Evolutionary conservation across 2,113 vertebrate species (phyloP), one percentile per base, ranked within the genome.

Genomic region (Brachypodius melanocephalos): DNA sequence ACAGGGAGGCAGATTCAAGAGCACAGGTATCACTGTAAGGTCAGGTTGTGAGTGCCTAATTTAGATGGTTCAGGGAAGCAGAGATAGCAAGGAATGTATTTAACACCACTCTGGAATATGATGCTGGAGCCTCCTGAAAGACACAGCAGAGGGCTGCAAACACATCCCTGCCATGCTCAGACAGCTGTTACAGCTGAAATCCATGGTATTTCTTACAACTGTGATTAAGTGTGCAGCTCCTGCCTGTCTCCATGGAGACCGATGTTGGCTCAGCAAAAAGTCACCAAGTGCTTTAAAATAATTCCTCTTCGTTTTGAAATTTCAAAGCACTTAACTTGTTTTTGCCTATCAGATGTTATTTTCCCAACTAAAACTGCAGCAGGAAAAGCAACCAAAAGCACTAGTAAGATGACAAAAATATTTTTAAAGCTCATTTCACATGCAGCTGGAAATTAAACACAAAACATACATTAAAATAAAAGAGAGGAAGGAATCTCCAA

Each of bases 181-280:
- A 69, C 94, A 95, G 89, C 84, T 96, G 96, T 79, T 95, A 28
- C 71, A 88, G 85, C 88, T 89, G 80, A 94, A 96, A 96, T 89
- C 89, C 68, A 38, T 45, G 83, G 20, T 73, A 52, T 67, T 96
- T 82, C 93, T 93, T 74, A 87, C 58, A 95, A 92, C 89, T 81
- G 75, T 85, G 85, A 90, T 93, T 93, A 90, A 94, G 49, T 81
- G 88, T 95, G 90, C 90, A 83, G 85, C 67, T 93, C 86, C 82
- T 93, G 83, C 86, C 67, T 52, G 94, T 97, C 96, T 96, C 97
- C 97, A 97, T 97, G 96, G 96, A 97, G 88, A 97, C 95, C 51
- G 67, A 86, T 95, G 92, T 96, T 95, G 95, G 96, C 93, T 97
- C 95, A 96, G 94, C 94, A 96, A 96, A 96, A 97, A 95, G 81